Conservation (phyloP, 2,888 invertebrate species). For the Trichogramma dendrolimi region DNA sequence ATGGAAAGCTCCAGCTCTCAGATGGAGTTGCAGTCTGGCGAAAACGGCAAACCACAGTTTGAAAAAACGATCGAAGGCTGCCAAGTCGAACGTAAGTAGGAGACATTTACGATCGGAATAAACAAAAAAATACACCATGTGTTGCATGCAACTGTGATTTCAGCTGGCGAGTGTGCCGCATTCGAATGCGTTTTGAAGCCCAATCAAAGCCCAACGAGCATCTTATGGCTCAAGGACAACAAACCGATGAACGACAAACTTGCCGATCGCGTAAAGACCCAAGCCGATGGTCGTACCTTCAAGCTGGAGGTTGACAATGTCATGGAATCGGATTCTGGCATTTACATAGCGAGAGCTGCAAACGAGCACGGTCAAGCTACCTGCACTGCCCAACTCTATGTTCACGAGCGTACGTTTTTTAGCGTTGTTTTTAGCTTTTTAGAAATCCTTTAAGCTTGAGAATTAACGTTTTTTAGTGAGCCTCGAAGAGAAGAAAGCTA, state of each 20-base stretch:
- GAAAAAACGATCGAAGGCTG: conserved; percentile 71
- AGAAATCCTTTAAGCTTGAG: conserved; percentile 7
- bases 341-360: conserved; percentile 84
- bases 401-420: conserved; percentile 71
- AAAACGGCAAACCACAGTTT: conserved; percentile 66
- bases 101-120: conserved; percentile 1
- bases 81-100: conserved; percentile 74
- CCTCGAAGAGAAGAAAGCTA: conserved; percentile 66
- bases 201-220: conserved; percentile 56
- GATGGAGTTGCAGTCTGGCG: conserved; percentile 39
- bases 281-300: conserved; percentile 60
- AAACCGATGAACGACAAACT: conserved; percentile 71
- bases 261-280: conserved; percentile 69
- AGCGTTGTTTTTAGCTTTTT: neutral
- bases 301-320: conserved; percentile 74
- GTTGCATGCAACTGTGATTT: neutral
- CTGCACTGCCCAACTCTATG: conserved; percentile 82
- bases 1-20: conserved; percentile 40
- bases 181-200: conserved; percentile 75
- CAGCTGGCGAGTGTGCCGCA: conserved; percentile 78
- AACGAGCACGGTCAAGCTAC: conserved; percentile 75
- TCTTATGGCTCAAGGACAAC: conserved; percentile 86
- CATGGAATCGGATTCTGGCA: conserved; percentile 73
- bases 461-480: conserved; percentile 56
- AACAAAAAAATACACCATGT: neutral